A percentile compares a stretch with the other conserved stretches of the same genome.
Evolutionary conservation across 2,113 vertebrate genomes (phyloP).

Genomic region (Terrapene triunguis): DNA sequence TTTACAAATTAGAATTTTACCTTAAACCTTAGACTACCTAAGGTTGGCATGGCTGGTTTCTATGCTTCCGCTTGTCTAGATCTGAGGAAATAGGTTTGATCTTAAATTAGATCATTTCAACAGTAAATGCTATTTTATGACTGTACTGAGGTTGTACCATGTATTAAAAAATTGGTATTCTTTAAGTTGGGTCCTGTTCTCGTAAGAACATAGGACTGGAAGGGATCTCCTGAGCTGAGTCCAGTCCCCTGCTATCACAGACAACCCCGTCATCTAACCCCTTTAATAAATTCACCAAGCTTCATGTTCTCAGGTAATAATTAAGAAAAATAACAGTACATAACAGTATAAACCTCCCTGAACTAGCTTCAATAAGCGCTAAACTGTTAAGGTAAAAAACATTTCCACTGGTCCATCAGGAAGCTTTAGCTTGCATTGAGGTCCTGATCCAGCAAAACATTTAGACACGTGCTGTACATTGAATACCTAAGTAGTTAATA

Average conservation of each 20-base stretch:
- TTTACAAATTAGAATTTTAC: background rate
- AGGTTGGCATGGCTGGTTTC: background rate
- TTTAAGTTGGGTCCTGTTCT: accelerated
- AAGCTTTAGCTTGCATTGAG: background rate
- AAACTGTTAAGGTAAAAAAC: background rate
- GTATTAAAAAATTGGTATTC: background rate
- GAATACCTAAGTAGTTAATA: background rate
- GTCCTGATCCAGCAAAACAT: background rate
- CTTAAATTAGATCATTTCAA: background rate
- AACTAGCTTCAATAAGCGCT: background rate
- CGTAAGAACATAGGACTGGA: background rate
- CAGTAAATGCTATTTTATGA: background rate
- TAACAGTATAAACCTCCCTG: accelerated
- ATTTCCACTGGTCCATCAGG: background rate
- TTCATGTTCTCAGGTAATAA: background rate
- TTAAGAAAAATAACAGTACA: background rate
- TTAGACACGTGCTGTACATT: accelerated
- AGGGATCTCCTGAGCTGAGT: background rate
- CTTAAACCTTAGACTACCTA: background rate
- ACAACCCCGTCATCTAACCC: background rate
- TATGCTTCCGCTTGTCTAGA: background rate
- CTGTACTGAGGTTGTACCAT: background rate
- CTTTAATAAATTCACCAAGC: background rate
- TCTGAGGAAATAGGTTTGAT: background rate
- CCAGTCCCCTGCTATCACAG: background rate